Percentiles rank a stretch among this genome's conserved stretches.
Evolutionary conservation across 2,797 vertebrate genomes (phyloP).

Genomic region (Hemitrygon akajei): DNA sequence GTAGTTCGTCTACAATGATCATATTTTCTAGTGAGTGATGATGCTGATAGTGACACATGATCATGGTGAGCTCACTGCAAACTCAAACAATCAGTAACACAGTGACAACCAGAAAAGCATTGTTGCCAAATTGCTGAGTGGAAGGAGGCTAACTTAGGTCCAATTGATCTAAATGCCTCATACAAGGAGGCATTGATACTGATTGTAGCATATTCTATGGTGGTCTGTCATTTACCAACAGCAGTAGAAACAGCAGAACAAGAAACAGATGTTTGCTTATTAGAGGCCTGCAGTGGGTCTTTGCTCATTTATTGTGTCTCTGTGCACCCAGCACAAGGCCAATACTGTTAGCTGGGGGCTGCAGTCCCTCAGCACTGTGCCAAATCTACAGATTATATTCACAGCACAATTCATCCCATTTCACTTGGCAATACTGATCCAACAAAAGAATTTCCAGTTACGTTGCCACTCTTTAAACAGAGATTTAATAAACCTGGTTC

Average conservation of each 20-base stretch:
- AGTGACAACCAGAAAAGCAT: constrained; percentile 20
- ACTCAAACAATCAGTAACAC: background rate
- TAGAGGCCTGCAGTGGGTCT: constrained; percentile 1
- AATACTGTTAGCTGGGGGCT: background rate
- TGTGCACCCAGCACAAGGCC: background rate
- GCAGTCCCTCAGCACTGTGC: background rate
- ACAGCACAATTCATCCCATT: constrained; percentile 15
- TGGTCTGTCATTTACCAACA: constrained; percentile 29
- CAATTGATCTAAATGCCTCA: background rate
- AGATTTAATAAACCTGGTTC: background rate
- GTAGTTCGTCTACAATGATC: background rate
- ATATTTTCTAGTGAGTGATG: background rate
- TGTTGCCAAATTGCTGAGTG: background rate
- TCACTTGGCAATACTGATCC: constrained; percentile 9
- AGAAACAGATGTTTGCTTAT: constrained; percentile 32
- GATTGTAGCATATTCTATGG: constrained; percentile 7
- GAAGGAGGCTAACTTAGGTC: background rate
- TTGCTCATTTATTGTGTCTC: background rate
- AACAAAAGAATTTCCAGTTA: constrained; percentile 50
- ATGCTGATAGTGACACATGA: background rate
- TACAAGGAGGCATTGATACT: constrained; percentile 25
- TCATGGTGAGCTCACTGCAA: background rate
- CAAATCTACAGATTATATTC: constrained; percentile 23
- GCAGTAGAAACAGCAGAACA: constrained; percentile 4
- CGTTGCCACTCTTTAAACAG: background rate